Evolutionary conservation across 2,113 vertebrate genomes (phyloP).

Genomic region (Triplophysa dalaica): DNA sequence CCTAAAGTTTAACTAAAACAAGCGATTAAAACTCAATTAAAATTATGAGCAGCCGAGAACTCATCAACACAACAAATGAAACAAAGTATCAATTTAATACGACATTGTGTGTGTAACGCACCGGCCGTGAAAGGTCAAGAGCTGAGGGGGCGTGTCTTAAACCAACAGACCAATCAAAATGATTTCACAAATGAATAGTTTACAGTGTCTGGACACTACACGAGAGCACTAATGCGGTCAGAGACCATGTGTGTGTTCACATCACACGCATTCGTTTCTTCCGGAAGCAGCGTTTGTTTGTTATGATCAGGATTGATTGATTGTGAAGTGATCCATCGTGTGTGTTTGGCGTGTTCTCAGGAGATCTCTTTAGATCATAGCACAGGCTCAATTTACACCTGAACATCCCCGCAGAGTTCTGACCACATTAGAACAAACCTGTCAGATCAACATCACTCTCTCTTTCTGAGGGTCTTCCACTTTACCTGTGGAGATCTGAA

Average conservation of each 20-base stretch:
- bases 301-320: too few species aligned
- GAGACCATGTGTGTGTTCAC: too few species aligned
- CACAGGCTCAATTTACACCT: constrained; percentile 45
- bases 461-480: background rate
- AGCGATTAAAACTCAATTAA: background rate
- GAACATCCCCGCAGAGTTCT: background rate
- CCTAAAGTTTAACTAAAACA: background rate
- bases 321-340: background rate
- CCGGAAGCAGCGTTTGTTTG: too few species aligned
- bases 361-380: background rate
- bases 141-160: background rate
- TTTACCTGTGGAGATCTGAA: background rate
- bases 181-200: too few species aligned
- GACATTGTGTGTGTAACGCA: background rate
- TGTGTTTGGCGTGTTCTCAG: background rate
- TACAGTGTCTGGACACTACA: too few species aligned
- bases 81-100: too few species aligned
- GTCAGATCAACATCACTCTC: constrained; percentile 5
- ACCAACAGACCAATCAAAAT: background rate
- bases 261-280: too few species aligned
- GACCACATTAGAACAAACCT: too few species aligned
- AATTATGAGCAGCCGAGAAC: background rate
- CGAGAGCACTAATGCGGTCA: too few species aligned
- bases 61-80: background rate
- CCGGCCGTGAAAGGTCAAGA: background rate